Base-by-base conservation (phyloP, 1,140 invertebrate species). In the Bombus superbus region DNA sequence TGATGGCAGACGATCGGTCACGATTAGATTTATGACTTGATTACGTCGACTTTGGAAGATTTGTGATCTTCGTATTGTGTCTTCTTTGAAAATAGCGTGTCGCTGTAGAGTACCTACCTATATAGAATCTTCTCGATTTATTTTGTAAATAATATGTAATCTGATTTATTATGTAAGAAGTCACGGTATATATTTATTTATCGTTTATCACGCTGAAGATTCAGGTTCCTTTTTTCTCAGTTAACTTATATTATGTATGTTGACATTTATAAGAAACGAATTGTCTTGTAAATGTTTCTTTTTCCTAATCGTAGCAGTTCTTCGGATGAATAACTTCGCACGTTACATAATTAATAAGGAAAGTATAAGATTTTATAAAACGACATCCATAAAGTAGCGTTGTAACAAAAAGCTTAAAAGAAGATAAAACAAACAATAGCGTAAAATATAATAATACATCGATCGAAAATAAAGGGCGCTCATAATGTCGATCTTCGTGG, bases 11-110 rank as follows among this genome's bases (percentile, higher is more conserved):
- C 44, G 15, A 15, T 11, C 40, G 25, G 66, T 35, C 25, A 3
- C 15, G 28, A 76, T n/a, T 28, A 53, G 59, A 76, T 83, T 76
- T 76, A 40, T 28, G 28, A 28, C 5, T 71, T 22, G 80, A 73
- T 73, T 74, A 38, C 74, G 9, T 28, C 22, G n/a, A 22, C 64
- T 47, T 38, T 15, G 13, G n/a, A 18, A 66, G 62, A 66, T 32
- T 18, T 32, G 13, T 32, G n/a, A 66, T 32, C 4, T 32, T 32
- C 59, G 59, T 62, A 62, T 28, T 62, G 28, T n/a, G 28, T 62
- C 59, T 59, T 59, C 59, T n/a, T 62, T 13, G 59, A n/a, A n/a
- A 62, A 62, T 62, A 28, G 28, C 4, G 11, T 62, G 28, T n/a
- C 28, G 59, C 59, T n/a, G 10, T 62, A 62, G 59, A n/a, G 3